phyloP scores from a whole-genome alignment of 2,888 invertebrate genomes.

The Arge pagana region DNA sequence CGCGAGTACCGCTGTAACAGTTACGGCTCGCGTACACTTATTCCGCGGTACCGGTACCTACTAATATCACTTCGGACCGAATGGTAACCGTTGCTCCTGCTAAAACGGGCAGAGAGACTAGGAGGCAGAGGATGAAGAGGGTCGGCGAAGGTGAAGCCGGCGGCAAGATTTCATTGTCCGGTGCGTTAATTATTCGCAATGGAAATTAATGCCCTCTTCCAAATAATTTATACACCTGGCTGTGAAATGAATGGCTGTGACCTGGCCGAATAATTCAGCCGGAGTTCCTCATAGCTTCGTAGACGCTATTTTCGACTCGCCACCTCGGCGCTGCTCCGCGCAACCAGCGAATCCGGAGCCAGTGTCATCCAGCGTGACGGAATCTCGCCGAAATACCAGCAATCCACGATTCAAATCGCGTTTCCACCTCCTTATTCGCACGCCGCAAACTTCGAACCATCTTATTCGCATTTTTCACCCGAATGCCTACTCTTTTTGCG shows the following conservation, averaged over 20 bases:
- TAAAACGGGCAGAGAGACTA: neutral
- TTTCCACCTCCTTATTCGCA: too few species aligned
- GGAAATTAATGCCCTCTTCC: conserved; percentile 50
- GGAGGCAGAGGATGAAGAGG: neutral
- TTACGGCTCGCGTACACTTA: conserved; percentile 7
- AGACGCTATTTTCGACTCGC: conserved; percentile 26
- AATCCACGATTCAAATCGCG: too few species aligned
- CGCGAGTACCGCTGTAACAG: conserved; percentile 17
- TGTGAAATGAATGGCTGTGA: conserved; percentile 42
- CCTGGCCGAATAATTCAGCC: conserved; percentile 49
- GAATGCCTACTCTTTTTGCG: too few species aligned
- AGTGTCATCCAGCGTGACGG: too few species aligned
- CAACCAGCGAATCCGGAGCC: too few species aligned
- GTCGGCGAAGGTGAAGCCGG: neutral
- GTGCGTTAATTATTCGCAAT: conserved; percentile 52
- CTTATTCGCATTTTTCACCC: too few species aligned
- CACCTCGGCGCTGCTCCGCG: conserved; percentile 16
- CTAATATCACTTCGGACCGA: too few species aligned
- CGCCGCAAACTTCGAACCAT: too few species aligned
- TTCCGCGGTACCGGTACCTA: too few species aligned
- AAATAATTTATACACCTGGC: conserved; percentile 46
- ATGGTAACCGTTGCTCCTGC: too few species aligned
- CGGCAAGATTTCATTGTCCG: conserved; percentile 44
- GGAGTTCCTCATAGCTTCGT: conserved; percentile 38
- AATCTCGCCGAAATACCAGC: too few species aligned